Conservation (phyloP, 2,888 invertebrate species). For the Latheticus oryzae region DNA sequence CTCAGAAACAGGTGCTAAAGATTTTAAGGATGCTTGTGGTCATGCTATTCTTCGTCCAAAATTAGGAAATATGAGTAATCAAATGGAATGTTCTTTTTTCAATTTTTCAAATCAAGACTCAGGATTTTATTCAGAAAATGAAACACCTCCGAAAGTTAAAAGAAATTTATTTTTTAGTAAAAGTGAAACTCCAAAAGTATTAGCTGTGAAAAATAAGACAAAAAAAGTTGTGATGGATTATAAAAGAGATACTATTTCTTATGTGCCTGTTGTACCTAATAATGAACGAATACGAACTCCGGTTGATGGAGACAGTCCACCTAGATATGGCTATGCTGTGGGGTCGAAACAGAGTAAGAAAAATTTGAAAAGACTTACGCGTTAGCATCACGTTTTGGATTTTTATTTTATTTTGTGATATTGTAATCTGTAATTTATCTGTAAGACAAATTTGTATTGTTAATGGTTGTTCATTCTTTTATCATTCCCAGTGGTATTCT, state of each 20-base stretch:
- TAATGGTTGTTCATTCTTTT: conserved; percentile 19
- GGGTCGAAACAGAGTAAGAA: conserved; percentile 60
- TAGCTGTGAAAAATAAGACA: conserved; percentile 16
- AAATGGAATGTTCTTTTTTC: conserved; percentile 25
- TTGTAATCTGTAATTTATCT: conserved; percentile 2
- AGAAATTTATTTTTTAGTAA: conserved; percentile 45
- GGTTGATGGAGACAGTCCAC: conserved; percentile 52
- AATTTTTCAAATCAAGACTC: conserved; percentile 42
- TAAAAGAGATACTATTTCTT: conserved; percentile 6
- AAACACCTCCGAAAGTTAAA: conserved; percentile 49
- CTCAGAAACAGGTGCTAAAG: conserved; percentile 57
- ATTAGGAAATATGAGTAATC: conserved; percentile 26
- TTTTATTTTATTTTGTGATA: conserved; percentile 12
- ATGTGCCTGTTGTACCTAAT: conserved; percentile 10
- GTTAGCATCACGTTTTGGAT: conserved; percentile 51
- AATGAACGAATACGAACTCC: neutral
- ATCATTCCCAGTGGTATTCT: conserved; percentile 25
- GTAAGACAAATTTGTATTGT: conserved; percentile 5
- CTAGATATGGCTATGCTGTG: conserved; percentile 53
- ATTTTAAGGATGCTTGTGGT: conserved; percentile 59
- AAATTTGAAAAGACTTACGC: conserved; percentile 58
- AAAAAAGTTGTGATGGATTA: neutral
- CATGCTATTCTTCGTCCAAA: conserved; percentile 46
- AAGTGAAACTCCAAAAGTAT: conserved; percentile 1
- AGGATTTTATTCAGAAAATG: conserved; percentile 51